Conservation (phyloP, 1,140 invertebrate species). For the Tetraneura akinire region DNA sequence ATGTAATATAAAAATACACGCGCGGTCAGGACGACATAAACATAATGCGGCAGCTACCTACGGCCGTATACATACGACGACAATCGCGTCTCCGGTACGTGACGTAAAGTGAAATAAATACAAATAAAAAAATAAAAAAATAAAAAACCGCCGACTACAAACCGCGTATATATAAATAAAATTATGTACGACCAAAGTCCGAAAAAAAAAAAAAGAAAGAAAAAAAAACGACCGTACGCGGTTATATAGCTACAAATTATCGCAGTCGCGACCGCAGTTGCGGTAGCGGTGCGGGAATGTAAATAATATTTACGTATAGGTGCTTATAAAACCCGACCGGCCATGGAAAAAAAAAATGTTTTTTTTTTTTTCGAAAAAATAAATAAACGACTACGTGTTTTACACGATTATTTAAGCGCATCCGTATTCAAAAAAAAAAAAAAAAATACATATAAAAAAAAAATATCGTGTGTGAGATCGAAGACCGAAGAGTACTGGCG, state of each 20-base stretch:
- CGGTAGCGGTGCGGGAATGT: neutral
- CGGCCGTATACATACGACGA: too few species aligned
- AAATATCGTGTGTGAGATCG: too few species aligned
- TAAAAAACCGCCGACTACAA: neutral
- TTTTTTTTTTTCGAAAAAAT: too few species aligned
- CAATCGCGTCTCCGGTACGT: conserved; percentile 16
- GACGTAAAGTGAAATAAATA: too few species aligned
- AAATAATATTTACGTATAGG: too few species aligned
- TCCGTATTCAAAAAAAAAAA: too few species aligned
- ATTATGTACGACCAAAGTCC: neutral
- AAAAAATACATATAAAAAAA: too few species aligned
- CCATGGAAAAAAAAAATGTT: neutral
- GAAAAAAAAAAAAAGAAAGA: neutral
- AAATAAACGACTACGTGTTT: neutral
- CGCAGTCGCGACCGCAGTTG: neutral
- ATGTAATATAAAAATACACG: too few species aligned
- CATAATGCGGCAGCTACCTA: conserved; percentile 23
- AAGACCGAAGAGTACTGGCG: too few species aligned
- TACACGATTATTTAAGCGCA: conserved; percentile 35
- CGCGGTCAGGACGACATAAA: too few species aligned
- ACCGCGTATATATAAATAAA: too few species aligned
- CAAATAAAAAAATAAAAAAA: neutral
- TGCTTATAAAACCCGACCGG: neutral
- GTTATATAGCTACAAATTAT: conserved; percentile 44
- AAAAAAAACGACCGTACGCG: neutral